Percentiles rank a stretch among this genome's conserved stretches.
Evolutionary conservation across 2,888 invertebrate genomes (phyloP).

Genomic region (Tromatobia lineatoria): DNA sequence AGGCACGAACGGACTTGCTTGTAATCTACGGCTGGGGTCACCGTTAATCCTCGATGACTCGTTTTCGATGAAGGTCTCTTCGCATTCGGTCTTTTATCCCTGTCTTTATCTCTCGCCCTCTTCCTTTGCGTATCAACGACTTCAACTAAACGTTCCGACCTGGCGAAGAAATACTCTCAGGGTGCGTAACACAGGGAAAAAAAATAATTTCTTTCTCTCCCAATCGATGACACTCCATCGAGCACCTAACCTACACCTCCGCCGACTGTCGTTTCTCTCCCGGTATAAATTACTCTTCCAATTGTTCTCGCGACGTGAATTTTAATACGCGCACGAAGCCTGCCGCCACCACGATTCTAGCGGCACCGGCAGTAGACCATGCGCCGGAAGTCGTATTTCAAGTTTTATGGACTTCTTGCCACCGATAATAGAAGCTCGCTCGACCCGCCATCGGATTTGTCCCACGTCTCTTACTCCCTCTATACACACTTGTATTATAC

Average conservation of each 20-base stretch:
- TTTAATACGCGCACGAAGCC: constrained; percentile 60
- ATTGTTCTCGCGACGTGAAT: constrained; percentile 68
- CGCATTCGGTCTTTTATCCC: not conserved
- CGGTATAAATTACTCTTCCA: constrained; percentile 63
- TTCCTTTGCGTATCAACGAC: not conserved
- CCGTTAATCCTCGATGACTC: constrained; percentile 17
- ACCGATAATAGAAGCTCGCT: constrained; percentile 63
- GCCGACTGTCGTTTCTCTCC: constrained; percentile 9
- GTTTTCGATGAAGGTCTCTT: not conserved
- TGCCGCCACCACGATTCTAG: not conserved
- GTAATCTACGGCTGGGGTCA: constrained; percentile 17
- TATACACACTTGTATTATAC: constrained; percentile 20
- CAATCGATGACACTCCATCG: constrained; percentile 20
- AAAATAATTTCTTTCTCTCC: constrained; percentile 4
- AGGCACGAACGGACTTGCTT: constrained; percentile 28
- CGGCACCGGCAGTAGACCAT: not conserved
- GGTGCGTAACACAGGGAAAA: not conserved
- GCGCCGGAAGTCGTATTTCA: constrained; percentile 67
- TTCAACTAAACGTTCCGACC: constrained; percentile 24
- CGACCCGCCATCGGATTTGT: constrained; percentile 56
- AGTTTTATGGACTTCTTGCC: constrained; percentile 68
- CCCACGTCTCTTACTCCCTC: constrained; percentile 42
- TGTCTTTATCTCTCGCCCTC: not conserved
- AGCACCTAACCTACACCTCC: not conserved
- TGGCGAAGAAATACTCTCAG: not conserved